A percentile compares a stretch with the other conserved stretches of the same genome.
These are phyloP conservation scores for Felis chaus DNA, from an alignment of 2,113 vertebrate species.

Conservation along the genomic window DNA sequence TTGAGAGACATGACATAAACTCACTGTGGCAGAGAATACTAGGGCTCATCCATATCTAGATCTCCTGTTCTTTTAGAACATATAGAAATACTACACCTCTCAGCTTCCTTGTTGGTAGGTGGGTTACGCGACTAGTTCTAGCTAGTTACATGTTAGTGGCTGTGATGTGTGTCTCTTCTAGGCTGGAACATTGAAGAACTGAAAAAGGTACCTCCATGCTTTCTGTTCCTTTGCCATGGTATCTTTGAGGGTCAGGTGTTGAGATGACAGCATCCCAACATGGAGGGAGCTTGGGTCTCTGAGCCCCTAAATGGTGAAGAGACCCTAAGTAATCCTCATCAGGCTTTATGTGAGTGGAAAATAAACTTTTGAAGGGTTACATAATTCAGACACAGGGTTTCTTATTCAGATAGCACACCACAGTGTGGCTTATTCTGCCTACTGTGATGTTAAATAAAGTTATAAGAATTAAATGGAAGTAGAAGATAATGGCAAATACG, in stretches of 20 bases:
- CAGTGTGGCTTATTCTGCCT: neutral
- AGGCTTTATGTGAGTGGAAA: neutral
- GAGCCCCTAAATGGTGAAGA: neutral
- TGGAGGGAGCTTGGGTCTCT: neutral
- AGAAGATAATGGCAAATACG: neutral
- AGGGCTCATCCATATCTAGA: neutral
- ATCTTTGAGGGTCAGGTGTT: neutral
- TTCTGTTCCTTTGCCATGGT: neutral
- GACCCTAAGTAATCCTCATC: neutral
- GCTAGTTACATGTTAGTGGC: neutral
- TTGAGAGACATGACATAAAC: neutral
- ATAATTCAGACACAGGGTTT: neutral
- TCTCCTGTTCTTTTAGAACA: neutral
- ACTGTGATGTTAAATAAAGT: neutral
- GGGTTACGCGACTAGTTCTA: neutral
- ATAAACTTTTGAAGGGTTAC: neutral
- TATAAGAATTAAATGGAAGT: neutral
- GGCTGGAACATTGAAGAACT: neutral
- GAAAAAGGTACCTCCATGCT: neutral
- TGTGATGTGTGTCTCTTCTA: neutral
- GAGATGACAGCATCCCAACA: neutral
- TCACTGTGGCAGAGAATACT: neutral
- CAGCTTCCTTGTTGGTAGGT: neutral
- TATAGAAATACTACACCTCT: neutral
- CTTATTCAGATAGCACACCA: neutral